A percentile compares a stretch with the other conserved stretches of the same genome.
Conservation (phyloP, 1,140 invertebrate genomes). For the Helicoverpa armigera region DNA sequence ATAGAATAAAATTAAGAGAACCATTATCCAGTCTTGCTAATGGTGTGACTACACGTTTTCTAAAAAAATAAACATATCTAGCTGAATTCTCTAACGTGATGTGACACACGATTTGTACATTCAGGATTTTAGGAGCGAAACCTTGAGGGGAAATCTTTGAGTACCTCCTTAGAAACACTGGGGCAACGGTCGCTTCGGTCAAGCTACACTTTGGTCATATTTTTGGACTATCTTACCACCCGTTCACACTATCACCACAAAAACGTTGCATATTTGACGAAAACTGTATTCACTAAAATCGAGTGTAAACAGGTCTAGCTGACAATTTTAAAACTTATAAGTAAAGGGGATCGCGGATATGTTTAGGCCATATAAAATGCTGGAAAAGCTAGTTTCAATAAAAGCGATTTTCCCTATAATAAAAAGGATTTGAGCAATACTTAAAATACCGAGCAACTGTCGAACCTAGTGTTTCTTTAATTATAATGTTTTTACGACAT, state of each 20-base stretch:
- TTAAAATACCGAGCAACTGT: conserved; percentile 23
- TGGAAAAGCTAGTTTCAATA: conserved; percentile 6
- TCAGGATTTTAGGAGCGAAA: conserved; percentile 80
- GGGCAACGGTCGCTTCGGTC: background rate
- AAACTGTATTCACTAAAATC: background rate
- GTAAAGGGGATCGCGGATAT: conserved; percentile 13
- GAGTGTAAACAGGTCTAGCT: background rate
- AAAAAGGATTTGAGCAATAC: conserved; percentile 42
- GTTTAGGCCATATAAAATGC: conserved; percentile 40
- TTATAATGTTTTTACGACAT: background rate
- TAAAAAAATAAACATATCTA: conserved; percentile 62
- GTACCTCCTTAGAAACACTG: conserved; percentile 17
- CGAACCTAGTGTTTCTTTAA: conserved; percentile 32
- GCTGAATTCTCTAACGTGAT: conserved; percentile 67
- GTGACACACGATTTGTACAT: conserved; percentile 79
- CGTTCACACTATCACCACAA: background rate
- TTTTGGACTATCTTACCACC: conserved; percentile 1
- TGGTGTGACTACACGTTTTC: conserved; percentile 55
- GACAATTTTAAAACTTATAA: conserved; percentile 4
- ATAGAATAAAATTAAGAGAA: conserved; percentile 64
- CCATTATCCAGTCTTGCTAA: conserved; percentile 79
- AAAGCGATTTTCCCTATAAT: background rate
- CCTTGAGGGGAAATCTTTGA: conserved; percentile 23
- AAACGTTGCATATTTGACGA: background rate
- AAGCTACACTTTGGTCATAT: conserved; percentile 4